Base-by-base conservation (phyloP, 2,888 invertebrate species). In the Drosophila emarginata region DNA sequence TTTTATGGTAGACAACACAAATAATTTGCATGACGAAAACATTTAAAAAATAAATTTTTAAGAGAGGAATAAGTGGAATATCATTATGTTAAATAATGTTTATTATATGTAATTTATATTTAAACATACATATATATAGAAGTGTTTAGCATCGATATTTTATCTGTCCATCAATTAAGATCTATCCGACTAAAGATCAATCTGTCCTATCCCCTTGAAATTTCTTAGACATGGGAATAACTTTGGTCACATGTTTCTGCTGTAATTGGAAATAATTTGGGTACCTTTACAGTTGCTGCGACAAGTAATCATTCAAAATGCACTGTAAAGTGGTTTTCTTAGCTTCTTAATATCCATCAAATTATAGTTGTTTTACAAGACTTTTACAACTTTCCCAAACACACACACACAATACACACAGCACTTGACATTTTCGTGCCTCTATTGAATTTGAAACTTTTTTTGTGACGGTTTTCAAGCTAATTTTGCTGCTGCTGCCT, bases 381-480 rank as follows among this genome's bases (percentile, higher is more conserved):
- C 11, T 45, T 45, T 45, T 21, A 45, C 45, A 45, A 45, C 45
- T 45, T 45, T 45, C 45, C 45, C 21, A 45, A 45, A 45, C 18
- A 45, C 45, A 18, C 18, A 18, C 18, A 21, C 18, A 45, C 14
- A 39, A 14, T 14, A 45, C 11, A 45, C 21, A 45, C 45, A 21
- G 4, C 45, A 45, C 45, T 45, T 45, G 45, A 45, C 45, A 45
- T 45, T 45, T 45, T 45, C 45, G 45, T 45, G 45, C 45, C 12
- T 18, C 45, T 21, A 21, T 45, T 45, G 45, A 45, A 45, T 45
- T 45, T 45, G 21, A 45, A 21, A 45, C 45, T 45, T 39, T 39
- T 21, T 45, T 21, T 45, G 18, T 21, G 72, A 58, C 70, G 60
- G 61, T 64, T 78, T 77, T 67, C 76, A 52, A 72, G 74, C 76